phyloP scores from a whole-genome alignment of 2,888 invertebrate genomes.

The Dryobotodes eremita region DNA sequence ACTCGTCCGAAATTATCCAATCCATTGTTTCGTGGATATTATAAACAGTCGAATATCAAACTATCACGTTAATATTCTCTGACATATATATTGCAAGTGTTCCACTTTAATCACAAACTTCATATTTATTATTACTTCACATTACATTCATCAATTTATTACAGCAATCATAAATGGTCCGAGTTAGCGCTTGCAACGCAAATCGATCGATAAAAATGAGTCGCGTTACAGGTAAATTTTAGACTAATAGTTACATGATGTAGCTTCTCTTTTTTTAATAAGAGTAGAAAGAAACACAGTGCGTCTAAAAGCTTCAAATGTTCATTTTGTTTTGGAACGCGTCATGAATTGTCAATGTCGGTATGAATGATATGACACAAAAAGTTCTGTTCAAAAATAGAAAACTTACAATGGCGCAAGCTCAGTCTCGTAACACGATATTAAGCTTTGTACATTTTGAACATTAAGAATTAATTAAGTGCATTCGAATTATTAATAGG shows the following conservation, averaged over 20 bases:
- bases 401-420: background rate
- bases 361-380: constrained; percentile 19
- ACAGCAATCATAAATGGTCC: constrained; percentile 3
- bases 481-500: background rate
- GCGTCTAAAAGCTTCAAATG: background rate
- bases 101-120: constrained; percentile 48
- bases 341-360: constrained; percentile 30
- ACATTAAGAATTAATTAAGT: background rate
- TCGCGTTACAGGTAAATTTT: constrained; percentile 8
- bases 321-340: background rate
- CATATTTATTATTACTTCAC: constrained; percentile 60
- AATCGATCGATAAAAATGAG: constrained; percentile 61
- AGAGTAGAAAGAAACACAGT: constrained; percentile 16
- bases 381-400: constrained; percentile 34
- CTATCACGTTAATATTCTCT: constrained; percentile 31
- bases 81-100: constrained; percentile 19
- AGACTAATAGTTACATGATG: background rate
- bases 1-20: constrained; percentile 95
- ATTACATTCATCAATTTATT: constrained; percentile 25
- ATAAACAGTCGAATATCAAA: constrained; percentile 48
- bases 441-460: background rate
- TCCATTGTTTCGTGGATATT: constrained; percentile 89
- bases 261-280: background rate
- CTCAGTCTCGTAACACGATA: background rate
- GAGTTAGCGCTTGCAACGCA: constrained; percentile 55